Evolutionary conservation across 53 echinoderm and acorn worm species (phyloP).

Genomic region (Mesocentrotus franciscanus): DNA sequence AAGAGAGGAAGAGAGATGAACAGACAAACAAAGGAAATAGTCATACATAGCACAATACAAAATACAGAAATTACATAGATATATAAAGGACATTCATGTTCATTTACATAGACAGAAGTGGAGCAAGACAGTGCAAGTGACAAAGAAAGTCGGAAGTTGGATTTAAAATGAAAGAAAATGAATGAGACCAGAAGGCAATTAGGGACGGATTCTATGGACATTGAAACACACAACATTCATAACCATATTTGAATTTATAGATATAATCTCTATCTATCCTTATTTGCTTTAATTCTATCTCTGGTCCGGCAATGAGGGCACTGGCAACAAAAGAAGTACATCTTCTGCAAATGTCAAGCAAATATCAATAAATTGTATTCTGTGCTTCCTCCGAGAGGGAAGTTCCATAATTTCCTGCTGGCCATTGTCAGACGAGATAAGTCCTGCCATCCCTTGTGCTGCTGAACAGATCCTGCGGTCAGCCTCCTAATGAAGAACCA

Average conservation of each 20-base stretch:
- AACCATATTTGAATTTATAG: not conserved
- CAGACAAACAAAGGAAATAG: not conserved
- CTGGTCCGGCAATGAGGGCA: not conserved
- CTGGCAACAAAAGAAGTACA: slow-evolving; percentile 53
- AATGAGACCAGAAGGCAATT: not conserved
- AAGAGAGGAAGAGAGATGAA: not conserved
- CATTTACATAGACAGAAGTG: not conserved
- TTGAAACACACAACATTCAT: not conserved
- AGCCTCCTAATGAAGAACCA: slow-evolving; percentile 27
- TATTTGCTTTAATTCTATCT: slow-evolving; percentile 4
- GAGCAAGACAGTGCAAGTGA: not conserved
- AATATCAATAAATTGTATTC: slow-evolving; percentile 51
- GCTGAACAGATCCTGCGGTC: slow-evolving; percentile 41
- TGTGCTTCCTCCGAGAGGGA: slow-evolving; percentile 11
- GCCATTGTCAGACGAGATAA: slow-evolving; percentile 49
- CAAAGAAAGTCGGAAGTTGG: not conserved
- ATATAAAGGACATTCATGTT: not conserved
- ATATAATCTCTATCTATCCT: slow-evolving; percentile 27
- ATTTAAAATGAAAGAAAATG: slow-evolving; percentile 1
- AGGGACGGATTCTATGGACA: not conserved
- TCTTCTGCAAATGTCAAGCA: slow-evolving; percentile 59
- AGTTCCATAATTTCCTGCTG: slow-evolving; percentile 55
- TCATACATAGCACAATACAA: not conserved
- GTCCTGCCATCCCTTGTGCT: slow-evolving; percentile 26
- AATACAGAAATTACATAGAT: not conserved